Evolutionary conservation across 35 echinoderm and acorn worm genomes (phyloP).

Genomic region (Strongylocentrotus purpuratus): DNA sequence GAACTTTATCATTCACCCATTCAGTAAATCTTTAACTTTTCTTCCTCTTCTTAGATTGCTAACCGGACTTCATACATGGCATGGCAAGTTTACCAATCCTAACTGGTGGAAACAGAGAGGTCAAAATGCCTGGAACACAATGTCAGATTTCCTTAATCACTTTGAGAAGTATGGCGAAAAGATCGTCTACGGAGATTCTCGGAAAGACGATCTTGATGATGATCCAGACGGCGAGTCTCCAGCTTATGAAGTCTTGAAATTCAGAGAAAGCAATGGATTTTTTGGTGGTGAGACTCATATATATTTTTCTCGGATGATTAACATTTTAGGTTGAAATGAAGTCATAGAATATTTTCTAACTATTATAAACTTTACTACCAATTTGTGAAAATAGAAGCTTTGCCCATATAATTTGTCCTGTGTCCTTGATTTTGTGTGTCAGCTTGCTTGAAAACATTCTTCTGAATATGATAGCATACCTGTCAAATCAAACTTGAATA

Average conservation of each 20-base stretch:
- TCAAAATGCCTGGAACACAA: slow-evolving; percentile 29
- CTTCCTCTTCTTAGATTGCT: neutral
- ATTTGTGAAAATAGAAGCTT: no score
- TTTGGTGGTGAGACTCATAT: slow-evolving; percentile 47
- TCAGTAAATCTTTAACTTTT: neutral
- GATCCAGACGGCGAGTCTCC: slow-evolving; percentile 57
- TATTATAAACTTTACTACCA: no score
- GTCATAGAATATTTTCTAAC: no score
- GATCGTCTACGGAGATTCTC: neutral
- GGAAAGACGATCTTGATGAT: slow-evolving; percentile 10
- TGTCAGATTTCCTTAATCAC: slow-evolving; percentile 3
- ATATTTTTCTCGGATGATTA: neutral
- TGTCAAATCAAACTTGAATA: no score
- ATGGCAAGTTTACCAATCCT: slow-evolving; percentile 27
- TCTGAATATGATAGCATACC: no score
- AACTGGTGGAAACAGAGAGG: slow-evolving; percentile 27
- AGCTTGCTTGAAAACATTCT: no score
- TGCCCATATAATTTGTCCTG: no score
- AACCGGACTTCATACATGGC: neutral
- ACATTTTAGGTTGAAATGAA: no score
- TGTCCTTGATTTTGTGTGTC: no score
- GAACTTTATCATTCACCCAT: no score
- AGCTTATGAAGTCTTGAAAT: slow-evolving; percentile 59
- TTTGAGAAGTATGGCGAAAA: slow-evolving; percentile 36
- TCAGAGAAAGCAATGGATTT: slow-evolving; percentile 55